These are phyloP conservation scores for Cydia fagiglandana DNA, from an alignment of 1,140 invertebrate species.

Conservation along the genomic window DNA sequence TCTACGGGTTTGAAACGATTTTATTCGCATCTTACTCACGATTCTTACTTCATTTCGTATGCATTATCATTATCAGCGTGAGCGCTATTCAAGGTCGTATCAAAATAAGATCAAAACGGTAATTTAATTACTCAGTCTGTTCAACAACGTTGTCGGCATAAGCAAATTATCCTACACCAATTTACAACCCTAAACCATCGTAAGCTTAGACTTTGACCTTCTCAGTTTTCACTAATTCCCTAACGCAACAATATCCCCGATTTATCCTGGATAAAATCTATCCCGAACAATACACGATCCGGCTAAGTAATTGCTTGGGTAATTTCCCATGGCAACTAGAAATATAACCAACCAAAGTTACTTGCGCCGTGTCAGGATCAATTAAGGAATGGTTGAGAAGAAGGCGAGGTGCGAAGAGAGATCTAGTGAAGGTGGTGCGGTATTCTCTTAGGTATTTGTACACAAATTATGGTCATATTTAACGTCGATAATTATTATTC, in stretches of 20 bases:
- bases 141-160: no score
- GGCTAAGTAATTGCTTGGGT: conserved; percentile 21
- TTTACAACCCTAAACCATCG: neutral
- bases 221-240: conserved; percentile 10
- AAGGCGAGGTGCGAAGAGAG: neutral
- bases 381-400: neutral
- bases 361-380: conserved; percentile 5
- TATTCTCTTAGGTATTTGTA: conserved; percentile 26
- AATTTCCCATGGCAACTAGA: conserved; percentile 30
- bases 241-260: conserved; percentile 24
- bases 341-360: conserved; percentile 21
- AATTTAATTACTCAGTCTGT: no score
- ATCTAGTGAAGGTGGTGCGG: neutral
- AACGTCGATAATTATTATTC: neutral
- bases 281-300: conserved; percentile 24
- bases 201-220: conserved; percentile 2
- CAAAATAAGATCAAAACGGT: no score
- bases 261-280: conserved; percentile 29
- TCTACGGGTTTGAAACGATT: no score
- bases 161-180: neutral
- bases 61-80: no score
- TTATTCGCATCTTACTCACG: no score
- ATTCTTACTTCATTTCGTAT: no score
- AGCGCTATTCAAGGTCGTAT: no score
- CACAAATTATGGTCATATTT: neutral